Base-by-base conservation (phyloP, 1,140 invertebrate species). In the Parapsyche elsis region DNA sequence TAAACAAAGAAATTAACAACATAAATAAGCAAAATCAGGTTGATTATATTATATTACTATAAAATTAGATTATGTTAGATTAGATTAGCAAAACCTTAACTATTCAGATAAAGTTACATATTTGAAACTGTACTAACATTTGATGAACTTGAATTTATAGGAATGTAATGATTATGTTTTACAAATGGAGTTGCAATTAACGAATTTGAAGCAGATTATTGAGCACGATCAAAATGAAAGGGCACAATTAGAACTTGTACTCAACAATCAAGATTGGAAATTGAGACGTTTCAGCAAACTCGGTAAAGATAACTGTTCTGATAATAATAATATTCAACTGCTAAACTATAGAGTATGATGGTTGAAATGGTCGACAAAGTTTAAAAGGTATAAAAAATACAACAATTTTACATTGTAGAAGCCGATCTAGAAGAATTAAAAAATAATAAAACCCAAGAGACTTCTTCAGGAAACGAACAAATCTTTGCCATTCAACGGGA, bases 211-310 rank as follows among this genome's bases (percentile, higher is more conserved):
- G 24, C 79, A 81, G 53, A 26, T 44, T 10, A 59, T 83, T 5
- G 80, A 81, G 26, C 71, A 76, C 10, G 82, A 83, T 59, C 71
- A 53, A 19, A 80, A 81, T 26, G 78, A 81, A 61, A 46, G 78
- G 30, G 80, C 74, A 38, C 82, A 81, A 26, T 64, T 83, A 64
- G 82, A 83, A 45, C 26, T 83, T 4, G 79, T 83, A 16, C 59
- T 83, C 12, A 83, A 83, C 59, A 76, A 71, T 30, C 82, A 83
- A 71, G 80, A 83, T 80, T 70, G 71, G 16, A 83, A 78, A 71
- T 30, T 83, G 16, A 83, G 80, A 80, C 78, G 59, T 44, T 14
- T 83, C 5, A 67, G 81, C 30, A 64, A 80, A 80, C 23, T 81
- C 59, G 82, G 82, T 83, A 81, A 70, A n/a, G n/a, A n/a, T n/a